Conservation (phyloP, 1,140 invertebrate species). For the Leptonema lineaticorne region DNA sequence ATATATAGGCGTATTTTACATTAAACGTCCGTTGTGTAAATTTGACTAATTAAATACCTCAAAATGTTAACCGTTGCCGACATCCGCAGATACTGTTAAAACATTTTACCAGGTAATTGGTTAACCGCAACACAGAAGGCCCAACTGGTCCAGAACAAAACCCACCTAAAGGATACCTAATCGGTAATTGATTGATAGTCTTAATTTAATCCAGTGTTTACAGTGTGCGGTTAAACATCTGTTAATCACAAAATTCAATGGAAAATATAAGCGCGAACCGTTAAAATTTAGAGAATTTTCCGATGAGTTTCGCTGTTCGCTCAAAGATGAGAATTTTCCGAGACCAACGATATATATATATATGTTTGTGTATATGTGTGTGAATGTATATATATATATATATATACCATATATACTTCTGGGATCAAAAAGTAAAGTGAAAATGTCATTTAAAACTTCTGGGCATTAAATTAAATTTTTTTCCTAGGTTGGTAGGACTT, state of each 20-base stretch:
- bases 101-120: conserved; percentile 15
- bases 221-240: background rate
- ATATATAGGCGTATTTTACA: too few relatives aligned
- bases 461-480: too few relatives aligned
- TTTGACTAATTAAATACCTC: conserved; percentile 5
- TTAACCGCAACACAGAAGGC: background rate
- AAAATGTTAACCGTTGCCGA: too few relatives aligned
- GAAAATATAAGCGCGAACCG: background rate
- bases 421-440: too few relatives aligned
- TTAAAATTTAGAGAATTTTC: background rate
- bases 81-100: conserved; percentile 8
- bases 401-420: too few relatives aligned
- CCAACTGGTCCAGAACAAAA: background rate
- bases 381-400: too few relatives aligned
- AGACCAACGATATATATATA: too few relatives aligned
- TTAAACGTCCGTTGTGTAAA: conserved; percentile 2
- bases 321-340: too few relatives aligned
- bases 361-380: too few relatives aligned
- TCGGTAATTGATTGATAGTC: conserved; percentile 13
- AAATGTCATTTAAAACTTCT: too few relatives aligned
- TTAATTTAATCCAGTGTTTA: conserved; percentile 3
- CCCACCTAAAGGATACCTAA: background rate
- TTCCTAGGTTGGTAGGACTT: too few relatives aligned
- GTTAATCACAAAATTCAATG: background rate
- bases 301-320: too few relatives aligned